These are phyloP conservation scores for Patella ulyssiponensis DNA, from an alignment of 2,888 invertebrate species.

Conservation along the genomic window DNA sequence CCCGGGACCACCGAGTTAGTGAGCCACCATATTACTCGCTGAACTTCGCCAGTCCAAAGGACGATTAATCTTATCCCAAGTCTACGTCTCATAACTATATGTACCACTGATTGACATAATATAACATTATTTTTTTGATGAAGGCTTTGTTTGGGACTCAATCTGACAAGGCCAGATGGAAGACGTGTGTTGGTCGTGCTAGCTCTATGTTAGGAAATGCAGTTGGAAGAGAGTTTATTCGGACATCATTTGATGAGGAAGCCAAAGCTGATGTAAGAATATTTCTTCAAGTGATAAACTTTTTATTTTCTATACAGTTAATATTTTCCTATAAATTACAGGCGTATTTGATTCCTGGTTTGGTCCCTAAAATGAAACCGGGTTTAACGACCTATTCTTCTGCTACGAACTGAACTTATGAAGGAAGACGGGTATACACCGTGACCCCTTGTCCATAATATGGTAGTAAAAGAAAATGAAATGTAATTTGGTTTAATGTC, in stretches of 20 bases:
- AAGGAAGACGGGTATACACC: too few relatives aligned
- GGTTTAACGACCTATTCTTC: too few relatives aligned
- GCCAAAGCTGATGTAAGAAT: slow-evolving; percentile 81
- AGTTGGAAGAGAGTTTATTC: slow-evolving; percentile 90
- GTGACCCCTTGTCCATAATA: too few relatives aligned
- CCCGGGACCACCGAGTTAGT: not conserved
- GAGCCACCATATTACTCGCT: too few relatives aligned
- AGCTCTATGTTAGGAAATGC: slow-evolving; percentile 92
- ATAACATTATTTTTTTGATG: not conserved
- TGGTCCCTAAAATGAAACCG: too few relatives aligned
- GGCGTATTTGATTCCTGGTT: too few relatives aligned
- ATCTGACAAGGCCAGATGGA: slow-evolving; percentile 87
- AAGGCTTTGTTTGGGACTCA: slow-evolving; percentile 69
- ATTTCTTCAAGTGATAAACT: not conserved
- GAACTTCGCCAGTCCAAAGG: too few relatives aligned
- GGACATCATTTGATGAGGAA: slow-evolving; percentile 88
- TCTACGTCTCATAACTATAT: not conserved
- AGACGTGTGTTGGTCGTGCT: slow-evolving; percentile 90
- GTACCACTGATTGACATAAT: not conserved
- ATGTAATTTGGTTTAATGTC: too few relatives aligned
- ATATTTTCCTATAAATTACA: not conserved
- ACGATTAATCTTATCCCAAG: too few relatives aligned
- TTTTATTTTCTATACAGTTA: not conserved
- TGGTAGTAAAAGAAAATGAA: too few relatives aligned
- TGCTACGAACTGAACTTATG: too few relatives aligned